These are phyloP conservation scores for Priocnemis perturbator DNA, from an alignment of 2,888 invertebrate genomes.

Conservation along the genomic window DNA sequence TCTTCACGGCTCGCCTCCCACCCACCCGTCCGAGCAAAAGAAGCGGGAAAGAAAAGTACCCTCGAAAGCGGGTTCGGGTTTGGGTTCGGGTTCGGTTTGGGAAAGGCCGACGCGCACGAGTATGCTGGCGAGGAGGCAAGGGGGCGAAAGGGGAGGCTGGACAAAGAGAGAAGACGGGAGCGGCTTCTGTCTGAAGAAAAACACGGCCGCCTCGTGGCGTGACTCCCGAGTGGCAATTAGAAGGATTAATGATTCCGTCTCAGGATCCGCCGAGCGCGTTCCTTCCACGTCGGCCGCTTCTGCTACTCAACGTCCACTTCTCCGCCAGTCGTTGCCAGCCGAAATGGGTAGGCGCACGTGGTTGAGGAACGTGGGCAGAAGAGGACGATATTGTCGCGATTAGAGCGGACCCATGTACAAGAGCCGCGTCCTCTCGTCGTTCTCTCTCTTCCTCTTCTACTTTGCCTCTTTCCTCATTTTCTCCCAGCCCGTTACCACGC, in stretches of 20 bases:
- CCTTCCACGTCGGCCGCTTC: constrained; percentile 11
- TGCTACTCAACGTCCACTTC: constrained; percentile 5
- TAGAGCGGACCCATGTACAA: constrained; percentile 45
- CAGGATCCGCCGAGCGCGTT: constrained; percentile 23
- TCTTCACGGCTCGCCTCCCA: constrained; percentile 26
- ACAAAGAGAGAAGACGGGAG: constrained; percentile 25
- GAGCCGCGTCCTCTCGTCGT: constrained; percentile 1
- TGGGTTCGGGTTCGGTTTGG: constrained; percentile 7
- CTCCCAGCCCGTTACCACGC: background rate
- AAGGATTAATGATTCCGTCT: constrained; percentile 68
- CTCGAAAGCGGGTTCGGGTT: background rate
- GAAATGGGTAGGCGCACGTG: constrained; percentile 3
- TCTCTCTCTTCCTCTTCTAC: background rate
- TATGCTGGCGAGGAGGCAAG: background rate
- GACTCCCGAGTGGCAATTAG: constrained; percentile 67
- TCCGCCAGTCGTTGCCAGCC: background rate
- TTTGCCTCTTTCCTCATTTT: background rate
- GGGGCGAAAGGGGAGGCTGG: constrained; percentile 13
- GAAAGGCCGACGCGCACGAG: constrained; percentile 17
- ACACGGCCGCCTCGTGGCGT: constrained; percentile 51
- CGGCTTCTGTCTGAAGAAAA: constrained; percentile 44
- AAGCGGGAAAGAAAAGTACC: constrained; percentile 17
- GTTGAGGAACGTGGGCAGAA: constrained; percentile 14
- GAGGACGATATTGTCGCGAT: constrained; percentile 51
- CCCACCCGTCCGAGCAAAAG: constrained; percentile 22